Conservation (phyloP, 2,888 invertebrate genomes). For the Drosophila nigricruria region DNA sequence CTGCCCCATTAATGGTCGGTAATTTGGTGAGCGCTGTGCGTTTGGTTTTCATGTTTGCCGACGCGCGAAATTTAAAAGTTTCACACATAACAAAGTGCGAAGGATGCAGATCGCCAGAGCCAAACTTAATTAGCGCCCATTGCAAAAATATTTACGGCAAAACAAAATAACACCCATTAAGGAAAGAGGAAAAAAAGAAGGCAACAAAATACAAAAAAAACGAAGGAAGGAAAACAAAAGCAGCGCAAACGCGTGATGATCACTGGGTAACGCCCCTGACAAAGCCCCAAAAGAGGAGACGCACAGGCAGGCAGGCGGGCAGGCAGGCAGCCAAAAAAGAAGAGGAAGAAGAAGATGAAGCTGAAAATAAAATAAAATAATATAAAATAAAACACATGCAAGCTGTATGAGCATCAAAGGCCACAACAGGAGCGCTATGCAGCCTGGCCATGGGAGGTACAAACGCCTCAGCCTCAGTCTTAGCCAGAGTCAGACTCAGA, state of each 20-base stretch:
- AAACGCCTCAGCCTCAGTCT: constrained; percentile 60
- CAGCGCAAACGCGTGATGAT: constrained; percentile 84
- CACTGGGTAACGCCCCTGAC: constrained; percentile 83
- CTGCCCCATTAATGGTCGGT: constrained; percentile 72
- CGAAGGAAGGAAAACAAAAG: constrained; percentile 32
- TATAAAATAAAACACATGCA: constrained; percentile 37
- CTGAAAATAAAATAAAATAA: not conserved
- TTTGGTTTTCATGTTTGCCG: constrained; percentile 73
- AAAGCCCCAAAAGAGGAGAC: constrained; percentile 65
- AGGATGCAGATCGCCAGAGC: constrained; percentile 77
- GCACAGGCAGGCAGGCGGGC: constrained; percentile 15
- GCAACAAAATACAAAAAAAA: constrained; percentile 16
- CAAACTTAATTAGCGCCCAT: constrained; percentile 83
- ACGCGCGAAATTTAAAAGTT: constrained; percentile 76
- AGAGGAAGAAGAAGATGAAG: constrained; percentile 1
- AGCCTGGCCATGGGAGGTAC: constrained; percentile 77
- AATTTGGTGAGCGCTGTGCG: constrained; percentile 62
- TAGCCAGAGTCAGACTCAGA: constrained; percentile 7
- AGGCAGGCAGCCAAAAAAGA: constrained; percentile 12
- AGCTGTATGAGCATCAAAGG: constrained; percentile 42
- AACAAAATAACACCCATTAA: constrained; percentile 83
- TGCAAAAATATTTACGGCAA: constrained; percentile 81
- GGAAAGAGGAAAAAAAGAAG: constrained; percentile 18
- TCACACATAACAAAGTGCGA: constrained; percentile 79
- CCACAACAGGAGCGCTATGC: constrained; percentile 62